Evolutionary conservation across 2,113 vertebrate genomes (phyloP), one percentile per base, ranked within the genome.

Genomic region (Excalfactoria chinensis): DNA sequence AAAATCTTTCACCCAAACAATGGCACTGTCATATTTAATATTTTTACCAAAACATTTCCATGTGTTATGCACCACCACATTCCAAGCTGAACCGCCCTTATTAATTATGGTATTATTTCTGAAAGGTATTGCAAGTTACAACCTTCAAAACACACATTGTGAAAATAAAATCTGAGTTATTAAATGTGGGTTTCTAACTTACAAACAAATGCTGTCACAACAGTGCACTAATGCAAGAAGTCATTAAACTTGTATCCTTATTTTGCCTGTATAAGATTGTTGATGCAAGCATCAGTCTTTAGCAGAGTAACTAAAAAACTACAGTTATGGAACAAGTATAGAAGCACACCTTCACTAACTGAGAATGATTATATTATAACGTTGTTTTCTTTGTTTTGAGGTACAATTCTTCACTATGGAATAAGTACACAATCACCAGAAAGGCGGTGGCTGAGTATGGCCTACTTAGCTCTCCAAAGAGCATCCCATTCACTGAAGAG

Each of bases 21-120:
- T 34, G 53, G 26, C 58, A 76, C 23, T 51, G 9, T 44, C 63
- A 86, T 78, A 88, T 35, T 86, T 78, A 64, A 58, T 58, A 91
- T 69, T 80, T 93, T 55, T 76, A 80, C 78, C 66, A 75, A 84
- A 92, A 48, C 30, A 79, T 84, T 84, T 92, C 60, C 59, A 66
- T 8, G 9, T 64, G 12, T 77, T 63, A 86, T 84, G 43, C 48
- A 46, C 78, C 41, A 58, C 62, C 59, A 56, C 18, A 30, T 68
- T 95, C 48, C 72, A 89, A 88, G 41, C 25, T 35, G 43, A 91
- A 78, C 32, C 49, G 28, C 9, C 55, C 60, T 32, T 28, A 49
- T 37, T 37, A 10, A 37, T 37, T 37, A 8, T 0, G 1, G n/a
- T 41, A 34, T 74, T 76, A 69, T 69, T 90, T 92, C 56, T 66